Base-by-base conservation (phyloP, 2,797 vertebrate genomes). In the Danio jaintianensis region DNA sequence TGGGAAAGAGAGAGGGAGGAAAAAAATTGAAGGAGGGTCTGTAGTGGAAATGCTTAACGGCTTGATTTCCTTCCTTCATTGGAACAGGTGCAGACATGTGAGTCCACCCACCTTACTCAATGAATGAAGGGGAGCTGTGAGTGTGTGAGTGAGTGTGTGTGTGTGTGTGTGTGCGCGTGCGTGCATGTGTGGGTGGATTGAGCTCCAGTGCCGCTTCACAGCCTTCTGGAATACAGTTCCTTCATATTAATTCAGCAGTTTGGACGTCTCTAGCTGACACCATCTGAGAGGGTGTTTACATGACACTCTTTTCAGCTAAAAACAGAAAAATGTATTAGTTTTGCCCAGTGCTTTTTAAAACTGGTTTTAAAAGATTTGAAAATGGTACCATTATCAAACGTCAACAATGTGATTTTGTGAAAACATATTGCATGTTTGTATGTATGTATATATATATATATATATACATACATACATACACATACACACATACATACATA, bases 1-100 rank as follows among this genome's bases (percentile, higher is more conserved):
- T 76, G 78, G 67, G 77, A 53, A 70, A 50, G 47, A n/a, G 72
- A 38, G 55, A 7, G 62, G 36, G 16, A n/a, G 69, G 20, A 47
- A 61, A 42, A 55, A 59, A 64, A 64, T 42, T 38, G 63, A 71
- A 64, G 52, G 50, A 72, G 58, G 38, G 16, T 55, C 59, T 64
- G 36, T 12, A 64, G 42, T 29, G 50, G 61, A 80, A 80, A 59
- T 5, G 40, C 43, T 73, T 83, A 58, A 59, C 40, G 20, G 50
- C 36, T 59, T 45, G 58, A 53, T 80, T 73, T 80, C 78, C 69
- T 63, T 71, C 48, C 69, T 58, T 43, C n/a, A 59, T 56, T 80
- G 69, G 55, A 79, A 52, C 75, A 82, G 81, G 81, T 78, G 81
- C 36, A 62, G 75, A 59, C 69, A 59, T 78, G 68, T 12, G 50